Base-by-base conservation (phyloP, 2,888 invertebrate species). In the Cremastinae sp. region DNA sequence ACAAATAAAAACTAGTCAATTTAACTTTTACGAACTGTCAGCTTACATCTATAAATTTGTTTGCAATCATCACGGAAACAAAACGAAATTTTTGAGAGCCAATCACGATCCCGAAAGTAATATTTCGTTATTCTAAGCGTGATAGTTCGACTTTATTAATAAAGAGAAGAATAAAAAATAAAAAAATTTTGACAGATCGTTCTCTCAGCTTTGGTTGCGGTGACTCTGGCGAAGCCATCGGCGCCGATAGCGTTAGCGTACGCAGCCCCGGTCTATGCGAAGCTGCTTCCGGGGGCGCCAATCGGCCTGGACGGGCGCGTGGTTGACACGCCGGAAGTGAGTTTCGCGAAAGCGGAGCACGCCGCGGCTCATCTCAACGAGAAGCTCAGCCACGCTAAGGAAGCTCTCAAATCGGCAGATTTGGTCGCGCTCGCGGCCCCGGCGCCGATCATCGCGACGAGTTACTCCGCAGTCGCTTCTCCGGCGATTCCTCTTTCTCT, bases 291-390 rank as follows among this genome's bases (percentile, higher is more conserved):
- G 3, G 80, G 80, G 8, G 82, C 84, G 0, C 83, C 84, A 9
- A 78, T 87, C 2, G 86, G 85, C 18, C 49, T 82, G 14, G 80
- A 85, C 73, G 83, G 83, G 16, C 79, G 82, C 59, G 80, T 83
- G 7, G 79, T 84, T 66, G 84, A 84, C 75, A 82, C 84, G 1
- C 80, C 84, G 65, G 84, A 87, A 81, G 83, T 84, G 1, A 81
- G 82, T 7, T 74, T 76, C 34, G 83, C 85, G 16, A 84, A 83
- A 64, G 82, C 83, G 5, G 84, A 83, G 28, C 86, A 86, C 73
- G 82, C 84, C 9, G 83, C 82, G 0, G 84, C 83, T 0, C 79
- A 80, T 36, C 65, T 84, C 58, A 87, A 87, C 80, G 86, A 86
- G 51, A 84, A 80, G 54, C 68, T 84, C 66, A 80, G 64, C 41